Evolutionary conservation across 2,113 vertebrate genomes (phyloP).

Genomic region (Chauna torquata): DNA sequence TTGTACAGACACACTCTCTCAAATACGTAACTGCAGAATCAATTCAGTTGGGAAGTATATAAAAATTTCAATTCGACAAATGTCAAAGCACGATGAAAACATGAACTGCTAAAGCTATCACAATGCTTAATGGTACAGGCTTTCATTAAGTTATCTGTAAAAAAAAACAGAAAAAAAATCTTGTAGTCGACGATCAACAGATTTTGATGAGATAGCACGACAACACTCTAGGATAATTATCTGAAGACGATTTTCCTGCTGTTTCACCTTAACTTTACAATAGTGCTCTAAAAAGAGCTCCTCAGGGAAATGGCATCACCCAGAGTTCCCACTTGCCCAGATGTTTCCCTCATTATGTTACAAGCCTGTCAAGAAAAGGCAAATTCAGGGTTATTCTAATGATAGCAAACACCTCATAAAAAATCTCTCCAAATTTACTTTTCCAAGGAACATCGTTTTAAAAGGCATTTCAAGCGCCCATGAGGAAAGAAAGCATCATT

Average conservation of each 20-base stretch:
- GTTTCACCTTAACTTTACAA: constrained; percentile 37
- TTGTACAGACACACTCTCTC: constrained; percentile 23
- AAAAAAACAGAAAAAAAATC: not conserved
- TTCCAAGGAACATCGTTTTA: constrained; percentile 72
- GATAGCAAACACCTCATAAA: constrained; percentile 79
- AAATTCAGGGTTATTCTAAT: constrained; percentile 77
- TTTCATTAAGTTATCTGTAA: constrained; percentile 7
- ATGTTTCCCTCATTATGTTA: constrained; percentile 77
- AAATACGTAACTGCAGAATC: constrained; percentile 52
- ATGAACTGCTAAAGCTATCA: constrained; percentile 69
- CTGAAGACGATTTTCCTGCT: constrained; percentile 2
- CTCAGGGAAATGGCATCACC: constrained; percentile 65
- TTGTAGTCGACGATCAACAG: not conserved
- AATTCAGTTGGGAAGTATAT: constrained; percentile 62
- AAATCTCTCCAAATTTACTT: constrained; percentile 72
- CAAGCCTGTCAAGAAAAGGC: constrained; percentile 64
- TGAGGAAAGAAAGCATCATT: constrained; percentile 68
- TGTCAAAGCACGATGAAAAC: constrained; percentile 53
- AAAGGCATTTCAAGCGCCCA: constrained; percentile 50
- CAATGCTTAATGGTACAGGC: not conserved
- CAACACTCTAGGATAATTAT: constrained; percentile 8
- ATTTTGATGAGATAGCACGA: not conserved
- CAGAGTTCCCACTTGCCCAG: constrained; percentile 68
- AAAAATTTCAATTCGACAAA: constrained; percentile 63
- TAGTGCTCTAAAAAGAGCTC: constrained; percentile 16